Conservation (phyloP, 2,888 invertebrate genomes). For the Scrobipalpa atriplicella region DNA sequence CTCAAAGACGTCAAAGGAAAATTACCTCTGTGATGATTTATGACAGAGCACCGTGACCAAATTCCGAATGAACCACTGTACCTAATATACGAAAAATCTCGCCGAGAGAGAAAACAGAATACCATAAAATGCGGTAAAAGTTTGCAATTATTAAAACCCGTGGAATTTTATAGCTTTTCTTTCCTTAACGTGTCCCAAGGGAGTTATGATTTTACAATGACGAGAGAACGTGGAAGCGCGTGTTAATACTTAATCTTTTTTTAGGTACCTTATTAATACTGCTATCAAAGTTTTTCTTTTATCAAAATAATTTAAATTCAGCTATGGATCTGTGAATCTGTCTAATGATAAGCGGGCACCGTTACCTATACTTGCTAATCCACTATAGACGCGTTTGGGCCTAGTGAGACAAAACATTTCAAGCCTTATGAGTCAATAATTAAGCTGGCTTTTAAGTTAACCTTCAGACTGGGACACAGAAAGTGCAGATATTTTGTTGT, state of each 20-base stretch:
- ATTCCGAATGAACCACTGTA: slow-evolving; percentile 12
- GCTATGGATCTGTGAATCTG: too few species aligned
- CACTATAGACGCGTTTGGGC: too few species aligned
- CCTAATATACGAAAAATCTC: slow-evolving; percentile 7
- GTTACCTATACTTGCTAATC: too few species aligned
- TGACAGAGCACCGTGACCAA: slow-evolving; percentile 5
- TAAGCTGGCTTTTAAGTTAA: too few species aligned
- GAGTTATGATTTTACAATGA: slow-evolving; percentile 23
- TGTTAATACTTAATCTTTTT: not conserved
- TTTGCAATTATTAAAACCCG: slow-evolving; percentile 25
- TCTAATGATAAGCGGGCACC: too few species aligned
- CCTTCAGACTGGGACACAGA: too few species aligned
- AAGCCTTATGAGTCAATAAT: too few species aligned
- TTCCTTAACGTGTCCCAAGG: slow-evolving; percentile 21
- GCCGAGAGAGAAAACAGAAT: not conserved
- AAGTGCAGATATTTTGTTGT: too few species aligned
- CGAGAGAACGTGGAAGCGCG: slow-evolving; percentile 7
- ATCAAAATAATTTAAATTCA: too few species aligned
- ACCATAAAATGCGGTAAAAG: slow-evolving; percentile 17
- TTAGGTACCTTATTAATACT: not conserved
- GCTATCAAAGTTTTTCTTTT: not conserved
- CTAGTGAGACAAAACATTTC: too few species aligned
- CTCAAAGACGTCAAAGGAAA: not conserved
- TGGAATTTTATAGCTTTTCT: slow-evolving; percentile 17
- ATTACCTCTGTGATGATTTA: slow-evolving; percentile 19